Evolutionary conservation across 2,888 invertebrate species (phyloP).

Genomic region (Heterodera filipjevi): DNA sequence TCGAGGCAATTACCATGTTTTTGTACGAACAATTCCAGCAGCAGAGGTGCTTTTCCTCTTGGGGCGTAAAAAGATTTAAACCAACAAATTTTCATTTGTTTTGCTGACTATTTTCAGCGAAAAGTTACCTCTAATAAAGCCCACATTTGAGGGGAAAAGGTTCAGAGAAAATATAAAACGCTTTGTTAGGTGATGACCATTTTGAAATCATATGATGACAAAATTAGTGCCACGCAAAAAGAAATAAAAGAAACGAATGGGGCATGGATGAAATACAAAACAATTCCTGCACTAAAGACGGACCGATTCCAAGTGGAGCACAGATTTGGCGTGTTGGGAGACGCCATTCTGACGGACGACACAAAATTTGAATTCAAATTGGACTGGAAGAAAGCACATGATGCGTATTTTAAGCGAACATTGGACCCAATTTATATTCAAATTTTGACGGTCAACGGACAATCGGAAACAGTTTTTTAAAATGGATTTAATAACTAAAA

Average conservation of each 20-base stretch:
- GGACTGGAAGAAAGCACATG: conserved; percentile 4
- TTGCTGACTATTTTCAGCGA: too few species aligned
- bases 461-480: neutral
- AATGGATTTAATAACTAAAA: too few species aligned
- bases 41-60: neutral
- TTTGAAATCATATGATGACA: neutral
- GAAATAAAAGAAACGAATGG: neutral
- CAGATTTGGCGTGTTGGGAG: neutral
- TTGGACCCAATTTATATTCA: neutral
- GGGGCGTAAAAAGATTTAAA: neutral
- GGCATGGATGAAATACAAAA: neutral
- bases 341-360: neutral
- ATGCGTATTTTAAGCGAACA: conserved; percentile 1
- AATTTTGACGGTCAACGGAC: neutral
- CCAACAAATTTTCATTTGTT: too few species aligned
- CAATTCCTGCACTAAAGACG: neutral
- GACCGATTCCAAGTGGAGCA: neutral
- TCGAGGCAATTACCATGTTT: neutral
- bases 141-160: too few species aligned
- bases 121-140: too few species aligned
- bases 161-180: too few species aligned
- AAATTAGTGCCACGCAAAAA: neutral
- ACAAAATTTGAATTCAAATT: neutral
- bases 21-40: neutral
- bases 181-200: neutral